Evolutionary conservation across 2,888 invertebrate genomes (phyloP).

Genomic region (Tenthredo distinguenda): DNA sequence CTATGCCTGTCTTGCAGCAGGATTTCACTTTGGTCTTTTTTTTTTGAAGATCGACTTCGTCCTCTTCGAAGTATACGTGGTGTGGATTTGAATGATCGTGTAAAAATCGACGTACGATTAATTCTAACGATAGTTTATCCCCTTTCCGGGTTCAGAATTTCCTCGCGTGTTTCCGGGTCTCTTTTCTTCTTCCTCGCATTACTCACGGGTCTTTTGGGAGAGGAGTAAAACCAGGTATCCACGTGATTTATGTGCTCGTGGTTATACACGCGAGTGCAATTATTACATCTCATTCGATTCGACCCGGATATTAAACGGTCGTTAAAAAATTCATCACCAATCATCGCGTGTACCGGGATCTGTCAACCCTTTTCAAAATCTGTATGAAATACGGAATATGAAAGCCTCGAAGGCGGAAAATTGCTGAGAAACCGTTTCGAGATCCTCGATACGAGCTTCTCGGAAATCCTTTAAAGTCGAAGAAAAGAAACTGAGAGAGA

Average conservation of each 20-base stretch:
- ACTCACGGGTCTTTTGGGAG: not conserved
- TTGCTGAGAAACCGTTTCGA: not conserved
- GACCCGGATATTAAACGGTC: not conserved
- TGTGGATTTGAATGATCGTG: not conserved
- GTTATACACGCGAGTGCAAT: slow-evolving; percentile 32
- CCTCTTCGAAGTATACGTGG: not conserved
- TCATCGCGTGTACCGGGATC: not conserved
- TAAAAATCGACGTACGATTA: not conserved
- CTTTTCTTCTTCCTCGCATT: not conserved
- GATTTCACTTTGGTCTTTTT: not conserved
- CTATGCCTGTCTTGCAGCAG: too few relatives aligned
- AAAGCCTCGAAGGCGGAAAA: not conserved
- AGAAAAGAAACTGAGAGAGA: not conserved
- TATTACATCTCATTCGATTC: not conserved
- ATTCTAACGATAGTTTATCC: not conserved
- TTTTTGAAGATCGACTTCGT: not conserved
- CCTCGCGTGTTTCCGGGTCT: slow-evolving; percentile 8
- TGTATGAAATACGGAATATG: not conserved
- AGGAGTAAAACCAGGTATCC: not conserved
- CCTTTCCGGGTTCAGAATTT: not conserved
- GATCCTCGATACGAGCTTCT: slow-evolving; percentile 7
- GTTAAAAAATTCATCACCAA: not conserved
- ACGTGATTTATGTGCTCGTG: not conserved
- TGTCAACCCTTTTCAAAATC: slow-evolving; percentile 41
- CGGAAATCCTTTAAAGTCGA: not conserved